Evolutionary conservation across 2,888 invertebrate genomes (phyloP), one percentile per base, ranked within the genome.

Genomic region (Ephialtes manifestator): DNA sequence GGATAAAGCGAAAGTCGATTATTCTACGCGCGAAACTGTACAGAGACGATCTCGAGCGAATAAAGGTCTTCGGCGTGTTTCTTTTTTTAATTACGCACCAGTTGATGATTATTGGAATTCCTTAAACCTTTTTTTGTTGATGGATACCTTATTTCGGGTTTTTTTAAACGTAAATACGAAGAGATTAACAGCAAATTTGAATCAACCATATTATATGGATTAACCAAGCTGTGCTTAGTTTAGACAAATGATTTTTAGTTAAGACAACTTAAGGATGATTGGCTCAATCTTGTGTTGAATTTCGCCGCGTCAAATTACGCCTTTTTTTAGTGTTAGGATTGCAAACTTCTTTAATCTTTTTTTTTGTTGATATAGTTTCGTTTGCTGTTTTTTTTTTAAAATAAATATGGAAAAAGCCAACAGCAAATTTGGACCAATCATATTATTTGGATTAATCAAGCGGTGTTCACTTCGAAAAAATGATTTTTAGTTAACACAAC

Each of bases 1-100:
- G 78, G n/a, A 81, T 20, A 79, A 81, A 78, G 85, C 82, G 81
- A 77, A 71, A 67, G 51, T 79, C 65, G 81, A 82, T 82, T 75
- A 82, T 79, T 67, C 43, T 31, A 79, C 55, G 70, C 63, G 79
- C 74, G 55, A 70, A 82, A 82, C 63, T 85, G 85, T 85, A 82
- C 85, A 84, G 82, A 79, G 43, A 81, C 60, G 39, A 68, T 48
- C 75, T 78, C 78, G 78, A 78, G 58, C 72, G 75, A 85, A 85
- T 85, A 81, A 74, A 85, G 53, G 20, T 81, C 84, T 70, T 81
- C 28, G 74, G 75, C 53, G 71, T 81, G 55, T 74, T 78, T 75
- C 70, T 55, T 65, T 78, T 78, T 70, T 74, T 71, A 74, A 74
- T 81, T 51, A 76, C 51, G 46, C 63, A 15, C 39, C n/a, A 28